These are phyloP conservation scores for Trileptium ribeirensis DNA, from an alignment of 2,888 invertebrate species.

Conservation along the genomic window DNA sequence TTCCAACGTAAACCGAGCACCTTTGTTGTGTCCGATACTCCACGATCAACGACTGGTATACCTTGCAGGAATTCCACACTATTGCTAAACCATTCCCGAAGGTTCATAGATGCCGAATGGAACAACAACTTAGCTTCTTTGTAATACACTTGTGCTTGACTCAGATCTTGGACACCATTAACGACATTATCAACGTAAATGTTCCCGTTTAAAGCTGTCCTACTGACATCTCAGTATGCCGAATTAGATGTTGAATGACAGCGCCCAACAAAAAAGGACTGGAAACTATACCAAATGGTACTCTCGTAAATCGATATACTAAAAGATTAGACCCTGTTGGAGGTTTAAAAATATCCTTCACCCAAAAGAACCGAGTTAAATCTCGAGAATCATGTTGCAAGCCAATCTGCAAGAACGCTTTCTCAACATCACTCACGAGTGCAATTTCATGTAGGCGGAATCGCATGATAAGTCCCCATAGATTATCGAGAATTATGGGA, in stretches of 20 bases:
- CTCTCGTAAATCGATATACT: constrained; percentile 29
- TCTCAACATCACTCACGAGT: constrained; percentile 14
- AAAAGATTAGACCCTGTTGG: constrained; percentile 29
- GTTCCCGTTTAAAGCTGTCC: neutral
- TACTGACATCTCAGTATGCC: neutral
- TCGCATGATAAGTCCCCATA: constrained; percentile 27
- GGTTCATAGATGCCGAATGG: neutral
- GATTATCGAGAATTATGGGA: constrained; percentile 25
- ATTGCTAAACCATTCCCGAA: neutral
- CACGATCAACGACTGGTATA: neutral
- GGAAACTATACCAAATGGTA: constrained; percentile 35
- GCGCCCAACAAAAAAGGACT: constrained; percentile 33
- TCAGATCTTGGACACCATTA: neutral
- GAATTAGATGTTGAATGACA: constrained; percentile 26
- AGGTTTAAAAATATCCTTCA: neutral
- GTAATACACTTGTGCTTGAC: neutral
- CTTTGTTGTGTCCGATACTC: neutral
- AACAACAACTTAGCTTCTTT: neutral
- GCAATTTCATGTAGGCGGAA: constrained; percentile 28
- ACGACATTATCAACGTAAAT: constrained; percentile 4
- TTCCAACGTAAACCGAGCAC: neutral
- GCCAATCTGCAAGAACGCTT: constrained; percentile 32
- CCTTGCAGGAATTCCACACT: neutral
- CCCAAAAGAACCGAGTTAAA: neutral
- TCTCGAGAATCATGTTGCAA: constrained; percentile 30